Conservation (phyloP, 2,113 vertebrate genomes). For the Poeciliopsis turrubarensis region DNA sequence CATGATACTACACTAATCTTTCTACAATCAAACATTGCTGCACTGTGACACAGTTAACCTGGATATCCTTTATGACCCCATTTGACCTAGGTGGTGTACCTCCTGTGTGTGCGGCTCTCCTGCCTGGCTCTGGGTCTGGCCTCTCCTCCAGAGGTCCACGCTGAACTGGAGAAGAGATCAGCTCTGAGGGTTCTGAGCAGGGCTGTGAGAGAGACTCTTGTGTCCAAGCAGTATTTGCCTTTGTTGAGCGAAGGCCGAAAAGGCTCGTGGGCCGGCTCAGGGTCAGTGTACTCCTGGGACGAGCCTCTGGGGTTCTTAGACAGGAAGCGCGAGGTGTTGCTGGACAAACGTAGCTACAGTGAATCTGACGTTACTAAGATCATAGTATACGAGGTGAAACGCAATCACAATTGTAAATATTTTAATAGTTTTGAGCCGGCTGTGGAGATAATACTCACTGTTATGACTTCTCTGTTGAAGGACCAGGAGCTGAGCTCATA, state of each 20-base stretch:
- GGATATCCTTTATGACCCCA: not conserved
- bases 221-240: constrained; percentile 66
- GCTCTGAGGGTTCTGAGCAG: constrained; percentile 60
- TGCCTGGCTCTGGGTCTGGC: constrained; percentile 71
- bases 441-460: constrained; percentile 4
- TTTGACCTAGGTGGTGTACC: constrained; percentile 70
- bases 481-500: constrained; percentile 56
- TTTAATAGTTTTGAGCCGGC: not conserved
- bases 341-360: constrained; percentile 81
- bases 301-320: constrained; percentile 74
- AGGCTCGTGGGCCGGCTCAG: constrained; percentile 14
- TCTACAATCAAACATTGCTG: not conserved
- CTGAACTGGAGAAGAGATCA: constrained; percentile 76
- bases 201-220: constrained; percentile 75
- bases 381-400: constrained; percentile 56
- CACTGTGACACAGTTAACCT: not conserved
- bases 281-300: constrained; percentile 73
- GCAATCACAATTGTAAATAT: not conserved
- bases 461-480: constrained; percentile 53
- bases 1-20: not conserved
- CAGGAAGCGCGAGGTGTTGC: constrained; percentile 73
- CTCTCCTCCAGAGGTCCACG: constrained; percentile 65
- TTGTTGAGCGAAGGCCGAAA: constrained; percentile 56
- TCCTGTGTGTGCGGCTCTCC: constrained; percentile 77
- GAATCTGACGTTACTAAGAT: constrained; percentile 82